Evolutionary conservation across 2,888 invertebrate genomes (phyloP).

Genomic region (Autographa gamma): DNA sequence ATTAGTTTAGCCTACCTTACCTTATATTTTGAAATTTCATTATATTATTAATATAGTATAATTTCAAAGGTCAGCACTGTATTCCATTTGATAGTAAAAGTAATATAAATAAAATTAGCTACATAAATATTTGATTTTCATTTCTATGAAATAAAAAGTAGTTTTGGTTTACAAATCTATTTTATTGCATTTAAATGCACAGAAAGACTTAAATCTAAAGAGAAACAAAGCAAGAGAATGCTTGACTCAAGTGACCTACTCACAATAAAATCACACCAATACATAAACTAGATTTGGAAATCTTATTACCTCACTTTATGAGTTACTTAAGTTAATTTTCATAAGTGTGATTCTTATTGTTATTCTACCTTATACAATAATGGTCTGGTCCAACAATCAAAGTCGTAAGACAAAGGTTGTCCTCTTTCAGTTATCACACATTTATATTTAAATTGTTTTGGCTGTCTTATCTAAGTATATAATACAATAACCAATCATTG

Average conservation of each 20-base stretch:
- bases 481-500: neutral
- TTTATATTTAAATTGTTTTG: neutral
- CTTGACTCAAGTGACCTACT: slow-evolving; percentile 33
- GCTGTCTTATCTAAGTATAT: neutral
- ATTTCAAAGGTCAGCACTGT: neutral
- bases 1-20: too few relatives aligned
- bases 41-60: too few relatives aligned
- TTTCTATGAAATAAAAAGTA: slow-evolving; percentile 11
- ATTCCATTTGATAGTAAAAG: neutral
- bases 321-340: neutral
- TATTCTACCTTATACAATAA: neutral
- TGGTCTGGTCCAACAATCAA: slow-evolving; percentile 3
- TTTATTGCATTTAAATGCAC: slow-evolving; percentile 54
- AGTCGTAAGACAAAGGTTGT: neutral
- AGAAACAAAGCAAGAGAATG: slow-evolving; percentile 43
- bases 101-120: neutral
- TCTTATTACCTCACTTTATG: neutral
- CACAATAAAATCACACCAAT: slow-evolving; percentile 28
- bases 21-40: too few relatives aligned
- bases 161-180: slow-evolving; percentile 36
- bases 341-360: slow-evolving; percentile 3
- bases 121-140: neutral
- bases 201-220: slow-evolving; percentile 49
- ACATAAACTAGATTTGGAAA: slow-evolving; percentile 28
- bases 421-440: neutral